A percentile compares a stretch with the other conserved stretches of the same genome.
Evolutionary conservation across 2,113 vertebrate genomes (phyloP).

Genomic region (Pelusios castaneus): DNA sequence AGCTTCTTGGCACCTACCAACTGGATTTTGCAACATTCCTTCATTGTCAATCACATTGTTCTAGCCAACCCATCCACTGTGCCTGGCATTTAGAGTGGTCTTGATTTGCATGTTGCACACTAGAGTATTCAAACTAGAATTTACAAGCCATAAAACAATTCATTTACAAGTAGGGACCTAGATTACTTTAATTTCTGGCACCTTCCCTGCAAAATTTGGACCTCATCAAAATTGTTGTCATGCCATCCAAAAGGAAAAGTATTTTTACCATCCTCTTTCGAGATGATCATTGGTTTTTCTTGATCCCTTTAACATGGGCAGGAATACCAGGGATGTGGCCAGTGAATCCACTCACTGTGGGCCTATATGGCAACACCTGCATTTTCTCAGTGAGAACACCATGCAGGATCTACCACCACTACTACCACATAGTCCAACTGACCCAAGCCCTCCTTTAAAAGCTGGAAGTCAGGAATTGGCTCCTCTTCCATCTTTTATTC

Average conservation of each 20-base stretch:
- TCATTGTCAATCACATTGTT: not conserved
- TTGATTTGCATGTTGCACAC: not conserved
- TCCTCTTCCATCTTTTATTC: not conserved
- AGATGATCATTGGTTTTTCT: not conserved
- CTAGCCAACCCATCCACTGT: not conserved
- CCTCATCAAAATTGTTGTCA: not conserved
- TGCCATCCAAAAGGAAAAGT: not conserved
- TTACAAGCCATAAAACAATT: not conserved
- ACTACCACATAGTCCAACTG: not conserved
- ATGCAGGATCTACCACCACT: not conserved
- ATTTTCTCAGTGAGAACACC: too few relatives aligned
- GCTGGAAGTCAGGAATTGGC: not conserved
- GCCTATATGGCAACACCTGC: too few relatives aligned
- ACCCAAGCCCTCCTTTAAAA: not conserved
- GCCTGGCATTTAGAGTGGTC: not conserved
- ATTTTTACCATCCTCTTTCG: not conserved
- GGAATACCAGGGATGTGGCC: too few relatives aligned
- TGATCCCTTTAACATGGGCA: too few relatives aligned
- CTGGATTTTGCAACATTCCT: not conserved
- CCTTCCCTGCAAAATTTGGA: not conserved
- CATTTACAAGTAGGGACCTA: not conserved
- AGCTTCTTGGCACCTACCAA: not conserved
- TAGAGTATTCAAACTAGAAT: not conserved
- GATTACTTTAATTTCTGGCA: not conserved
- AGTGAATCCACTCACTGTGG: too few relatives aligned